Base-by-base conservation (phyloP, 2,113 vertebrate species). In the Chelonoidis abingdonii region DNA sequence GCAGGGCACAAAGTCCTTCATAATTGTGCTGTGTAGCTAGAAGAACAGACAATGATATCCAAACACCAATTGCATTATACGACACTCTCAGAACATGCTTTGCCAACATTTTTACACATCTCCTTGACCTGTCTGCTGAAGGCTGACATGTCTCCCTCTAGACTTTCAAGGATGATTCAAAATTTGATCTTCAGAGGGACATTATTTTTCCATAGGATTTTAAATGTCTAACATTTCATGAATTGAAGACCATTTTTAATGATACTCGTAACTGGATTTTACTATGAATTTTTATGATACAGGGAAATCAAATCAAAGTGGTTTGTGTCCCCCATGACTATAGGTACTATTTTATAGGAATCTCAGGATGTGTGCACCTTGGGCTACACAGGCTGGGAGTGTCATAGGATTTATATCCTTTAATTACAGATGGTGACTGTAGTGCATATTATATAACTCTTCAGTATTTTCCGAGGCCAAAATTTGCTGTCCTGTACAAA, bases 201-300 rank as follows among this genome's bases (percentile, higher is more conserved):
- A 80, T 25, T 79, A 47, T 89, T 96, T 96, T 93, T 80, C 84
- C 50, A 93, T 86, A 95, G 90, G 76, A 93, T 24, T 93, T 86
- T 76, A 93, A 93, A 94, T 1, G 27, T 93, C 47, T 94, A 93
- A 93, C 94, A 90, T 93, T 96, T 96, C 86, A 93, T 93, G 90
- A 88, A 93, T 86, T 90, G 76, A 93, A 93, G 93, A 88, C 95
- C 86, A 79, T 81, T 93, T 94, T 95, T 56, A 96, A 97, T 0
- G 17, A 92, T 50, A n/a, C 76, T 97, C 59, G 84, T 97, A 96
- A 95, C 93, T 94, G 90, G 76, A 84, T 90, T 97, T 96, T 93
- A 92, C 90, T 84, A 76, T 87, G 84, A 92, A 93, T 93, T 54
- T 96, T 97, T 96, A 95, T 92, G 96, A 94, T 95, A 94, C 92